Base-by-base conservation (phyloP, 2,888 invertebrate genomes). In the Pteria penguin region DNA sequence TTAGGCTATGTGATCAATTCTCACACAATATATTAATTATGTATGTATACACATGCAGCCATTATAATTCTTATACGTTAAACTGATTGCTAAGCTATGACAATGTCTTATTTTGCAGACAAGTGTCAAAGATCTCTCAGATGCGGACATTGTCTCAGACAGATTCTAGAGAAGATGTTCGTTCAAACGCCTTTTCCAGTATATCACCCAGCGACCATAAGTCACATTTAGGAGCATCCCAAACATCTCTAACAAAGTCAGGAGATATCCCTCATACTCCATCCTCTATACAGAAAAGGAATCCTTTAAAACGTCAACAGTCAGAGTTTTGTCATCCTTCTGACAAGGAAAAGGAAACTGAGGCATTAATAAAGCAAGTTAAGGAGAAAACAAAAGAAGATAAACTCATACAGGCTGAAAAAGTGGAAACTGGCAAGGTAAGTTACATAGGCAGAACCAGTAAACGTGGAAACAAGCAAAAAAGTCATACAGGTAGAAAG, bases 351-450 rank as follows among this genome's bases (percentile, higher is more conserved):
- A 61, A 72, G 2, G 71, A 76, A 52, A 68, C 54, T 3, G 67
- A 81, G 57, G 55, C 45, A 31, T 22, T 68, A 5, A 67, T 75
- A 27, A 68, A 79, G 60, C 45, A 84, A 76, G 72, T 75, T 14
- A 61, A 79, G 63, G 76, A 85, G 77, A 74, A 81, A 73, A 68
- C 83, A 77, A 66, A 81, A 74, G 77, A 84, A 73, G 85, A 90
- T 32, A 88, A 89, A 78, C 82, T 91, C 14, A 91, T 91, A 18
- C 85, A 90, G 69, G 88, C 84, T 26, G 91, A 92, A 70, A 84
- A 85, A 45, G 79, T 89, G 67, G 89, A 90, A 75, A 90, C 89
- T 27, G 90, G 91, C 54, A 82, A 85, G 78, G 91, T 91, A 80
- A 77, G 33, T 31, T 27, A 24, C 55, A 26, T 31, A 31, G 18